These are phyloP conservation scores for Oncorhynchus kisutch DNA, from an alignment of 2,113 vertebrate species.

Conservation along the genomic window DNA sequence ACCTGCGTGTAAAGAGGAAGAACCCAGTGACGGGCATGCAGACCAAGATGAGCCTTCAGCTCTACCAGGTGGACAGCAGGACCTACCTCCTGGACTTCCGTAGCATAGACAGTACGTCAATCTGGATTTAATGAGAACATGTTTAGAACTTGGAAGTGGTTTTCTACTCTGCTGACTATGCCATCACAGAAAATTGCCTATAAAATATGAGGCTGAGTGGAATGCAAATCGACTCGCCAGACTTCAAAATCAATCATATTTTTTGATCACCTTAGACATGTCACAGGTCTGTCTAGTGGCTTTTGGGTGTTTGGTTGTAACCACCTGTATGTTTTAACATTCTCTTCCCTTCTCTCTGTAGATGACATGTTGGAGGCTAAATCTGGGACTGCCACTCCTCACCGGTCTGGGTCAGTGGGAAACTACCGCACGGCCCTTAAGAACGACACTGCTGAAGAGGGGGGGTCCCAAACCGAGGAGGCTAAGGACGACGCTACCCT, in stretches of 20 bases:
- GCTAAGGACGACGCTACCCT: constrained; percentile 68
- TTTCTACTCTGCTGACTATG: too few species aligned
- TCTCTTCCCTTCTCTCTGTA: constrained; percentile 48
- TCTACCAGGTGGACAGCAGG: constrained; percentile 98
- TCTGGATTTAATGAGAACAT: background rate
- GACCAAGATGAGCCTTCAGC: constrained; percentile 97
- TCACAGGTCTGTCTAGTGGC: too few species aligned
- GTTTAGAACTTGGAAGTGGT: too few species aligned
- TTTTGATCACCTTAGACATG: background rate
- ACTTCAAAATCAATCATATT: too few species aligned
- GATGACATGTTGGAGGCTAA: constrained; percentile 92
- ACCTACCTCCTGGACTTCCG: constrained; percentile 97
- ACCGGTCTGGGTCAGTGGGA: constrained; percentile 89
- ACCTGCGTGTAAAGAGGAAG: constrained; percentile 92
- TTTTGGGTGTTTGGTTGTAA: too few species aligned
- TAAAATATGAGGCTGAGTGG: too few species aligned
- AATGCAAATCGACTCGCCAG: too few species aligned
- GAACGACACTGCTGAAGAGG: constrained; percentile 76
- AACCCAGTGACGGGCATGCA: constrained; percentile 91
- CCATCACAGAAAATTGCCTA: too few species aligned
- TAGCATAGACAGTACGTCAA: constrained; percentile 92
- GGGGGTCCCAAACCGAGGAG: constrained; percentile 49
- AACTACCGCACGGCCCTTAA: constrained; percentile 85
- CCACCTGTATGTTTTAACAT: background rate
- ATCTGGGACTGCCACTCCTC: constrained; percentile 90